phyloP scores from a whole-genome alignment of 2,888 invertebrate species.

The Isotomurus palustris region DNA sequence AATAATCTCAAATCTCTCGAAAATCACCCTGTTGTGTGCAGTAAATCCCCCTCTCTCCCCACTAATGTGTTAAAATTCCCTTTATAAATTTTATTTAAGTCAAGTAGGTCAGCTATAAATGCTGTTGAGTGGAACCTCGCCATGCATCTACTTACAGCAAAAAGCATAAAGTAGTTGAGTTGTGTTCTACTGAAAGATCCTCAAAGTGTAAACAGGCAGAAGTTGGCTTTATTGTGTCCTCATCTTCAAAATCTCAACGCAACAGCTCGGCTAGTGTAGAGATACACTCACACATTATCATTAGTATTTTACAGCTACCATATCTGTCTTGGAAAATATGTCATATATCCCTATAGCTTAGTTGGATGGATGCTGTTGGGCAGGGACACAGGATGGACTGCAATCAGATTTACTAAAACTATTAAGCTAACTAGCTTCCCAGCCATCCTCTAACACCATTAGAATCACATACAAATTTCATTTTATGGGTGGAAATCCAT shows the following conservation, averaged over 20 bases:
- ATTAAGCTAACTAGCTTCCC: constrained; percentile 3
- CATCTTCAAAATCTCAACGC: constrained; percentile 24
- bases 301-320: too few relatives aligned
- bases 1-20: background rate
- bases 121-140: background rate
- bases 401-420: too few relatives aligned
- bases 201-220: constrained; percentile 27
- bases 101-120: background rate
- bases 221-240: constrained; percentile 24
- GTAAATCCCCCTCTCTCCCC: background rate
- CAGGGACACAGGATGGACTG: too few relatives aligned
- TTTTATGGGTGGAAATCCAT: constrained; percentile 1
- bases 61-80: constrained; percentile 4
- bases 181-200: background rate
- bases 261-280: too few relatives aligned
- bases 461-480: constrained; percentile 5
- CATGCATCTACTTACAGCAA: too few relatives aligned
- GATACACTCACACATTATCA: too few relatives aligned
- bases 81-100: background rate
- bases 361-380: too few relatives aligned
- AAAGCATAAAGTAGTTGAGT: background rate
- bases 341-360: too few relatives aligned
- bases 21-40: constrained; percentile 2
- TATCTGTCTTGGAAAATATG: too few relatives aligned
- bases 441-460: constrained; percentile 5